Evolutionary conservation across 2,113 vertebrate genomes (phyloP), one percentile per base, ranked within the genome.

Genomic region (Ornithorhynchus anatinus): DNA sequence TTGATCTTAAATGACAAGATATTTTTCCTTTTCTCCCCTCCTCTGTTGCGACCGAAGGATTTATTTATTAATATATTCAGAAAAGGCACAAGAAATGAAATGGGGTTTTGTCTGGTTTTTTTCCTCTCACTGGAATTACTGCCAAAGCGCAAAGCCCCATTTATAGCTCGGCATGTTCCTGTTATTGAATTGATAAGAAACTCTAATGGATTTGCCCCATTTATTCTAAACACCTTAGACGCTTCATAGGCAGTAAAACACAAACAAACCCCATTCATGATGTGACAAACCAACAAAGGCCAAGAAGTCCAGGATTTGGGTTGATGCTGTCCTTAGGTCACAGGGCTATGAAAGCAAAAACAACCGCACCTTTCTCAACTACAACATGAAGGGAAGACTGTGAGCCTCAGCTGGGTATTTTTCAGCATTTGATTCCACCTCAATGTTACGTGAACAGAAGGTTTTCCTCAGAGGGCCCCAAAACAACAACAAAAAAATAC

Each of bases 1-100:
- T 91, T 6, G 50, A 69, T 86, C 86, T 78, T 86, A 90, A 88
- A 77, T 78, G 52, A 87, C 54, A 48, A 38, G 17, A 40, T 71
- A 67, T 31, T 67, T 87, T 84, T 78, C 54, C 60, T 37, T 57
- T 38, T 20, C 29, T 27, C 1, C 7, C 52, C 69, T 48, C 80
- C 25, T 76, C 66, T 76, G 31, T 84, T 77, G 44, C 78, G 45
- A 86, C 29, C 56, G 84, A 70, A 77, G 54, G 9, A 60, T 78
- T 70, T 66, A 47, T 74, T 79, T 16, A 35, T 59, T 38, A 65
- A 52, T 38, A 60, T 53, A 81, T 66, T 85, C 44, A 78, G 64
- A 38, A 44, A 59, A 65, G 71, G 63, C 8, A 57, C 20, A 37
- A 53, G 10, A 61, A 84, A 76, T 42, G 10, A 60, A 82, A 75